Conservation (phyloP, 2,888 invertebrate genomes). For the Pandemis corylana region DNA sequence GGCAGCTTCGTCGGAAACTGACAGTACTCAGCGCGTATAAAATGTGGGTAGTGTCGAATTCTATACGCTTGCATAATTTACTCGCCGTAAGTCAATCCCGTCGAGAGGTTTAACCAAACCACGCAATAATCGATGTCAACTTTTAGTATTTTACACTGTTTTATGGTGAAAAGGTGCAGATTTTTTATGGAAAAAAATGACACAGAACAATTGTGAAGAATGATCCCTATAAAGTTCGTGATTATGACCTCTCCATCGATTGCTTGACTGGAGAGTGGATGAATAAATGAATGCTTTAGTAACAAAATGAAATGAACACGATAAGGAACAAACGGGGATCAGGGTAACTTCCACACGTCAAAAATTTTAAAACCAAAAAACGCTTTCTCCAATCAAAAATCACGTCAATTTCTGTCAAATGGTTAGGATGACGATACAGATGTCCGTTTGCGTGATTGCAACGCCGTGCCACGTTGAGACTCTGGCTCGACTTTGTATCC, state of each 20-base stretch:
- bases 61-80: neutral
- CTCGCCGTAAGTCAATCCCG: neutral
- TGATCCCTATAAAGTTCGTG: neutral
- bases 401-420: constrained; percentile 51
- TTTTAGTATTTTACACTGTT: neutral
- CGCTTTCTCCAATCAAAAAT: constrained; percentile 43
- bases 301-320: neutral
- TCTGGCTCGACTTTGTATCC: too few relatives aligned
- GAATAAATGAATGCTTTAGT: constrained; percentile 5
- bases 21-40: neutral
- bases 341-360: constrained; percentile 32
- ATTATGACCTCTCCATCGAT: neutral
- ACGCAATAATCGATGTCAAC: neutral
- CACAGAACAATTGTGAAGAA: neutral
- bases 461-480: constrained; percentile 21
- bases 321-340: constrained; percentile 17
- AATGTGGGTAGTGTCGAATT: neutral
- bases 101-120: neutral
- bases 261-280: neutral
- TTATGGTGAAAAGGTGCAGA: neutral
- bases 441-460: neutral
- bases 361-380: constrained; percentile 35
- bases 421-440: constrained; percentile 49
- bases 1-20: neutral
- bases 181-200: too few relatives aligned